phyloP scores from a whole-genome alignment of 2,113 vertebrate genomes.

The Haliaeetus leucogaster region DNA sequence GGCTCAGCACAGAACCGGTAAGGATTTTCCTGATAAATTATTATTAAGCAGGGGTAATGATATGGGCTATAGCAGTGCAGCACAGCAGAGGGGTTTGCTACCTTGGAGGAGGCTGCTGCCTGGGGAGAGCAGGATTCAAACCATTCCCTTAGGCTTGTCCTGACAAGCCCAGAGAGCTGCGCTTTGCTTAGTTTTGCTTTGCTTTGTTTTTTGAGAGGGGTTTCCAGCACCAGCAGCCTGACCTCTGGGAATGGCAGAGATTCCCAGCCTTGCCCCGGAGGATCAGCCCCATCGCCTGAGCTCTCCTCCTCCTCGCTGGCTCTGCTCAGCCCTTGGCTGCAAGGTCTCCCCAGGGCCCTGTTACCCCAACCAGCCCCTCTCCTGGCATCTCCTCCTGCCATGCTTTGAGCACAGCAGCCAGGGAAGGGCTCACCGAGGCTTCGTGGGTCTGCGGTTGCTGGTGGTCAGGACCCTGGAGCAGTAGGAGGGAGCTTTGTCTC shows the following conservation, averaged over 20 bases:
- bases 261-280: neutral
- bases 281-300: neutral
- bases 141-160: neutral
- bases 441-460: accelerated
- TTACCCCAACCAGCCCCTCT: neutral
- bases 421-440: neutral
- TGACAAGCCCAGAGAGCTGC: neutral
- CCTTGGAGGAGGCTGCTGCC: neutral
- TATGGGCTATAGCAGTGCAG: accelerated
- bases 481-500: conserved; percentile 9
- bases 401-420: neutral
- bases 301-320: neutral
- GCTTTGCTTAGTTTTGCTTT: neutral
- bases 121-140: neutral
- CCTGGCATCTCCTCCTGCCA: neutral
- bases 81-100: neutral
- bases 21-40: neutral
- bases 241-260: neutral
- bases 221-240: neutral
- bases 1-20: neutral
- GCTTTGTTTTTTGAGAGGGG: neutral
- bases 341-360: neutral
- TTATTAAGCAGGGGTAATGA: neutral
- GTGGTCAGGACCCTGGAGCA: neutral
- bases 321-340: neutral